Evolutionary conservation across 1,140 invertebrate genomes (phyloP), one percentile per base, ranked within the genome.

Genomic region (Daktulosphaira vitifoliae): DNA sequence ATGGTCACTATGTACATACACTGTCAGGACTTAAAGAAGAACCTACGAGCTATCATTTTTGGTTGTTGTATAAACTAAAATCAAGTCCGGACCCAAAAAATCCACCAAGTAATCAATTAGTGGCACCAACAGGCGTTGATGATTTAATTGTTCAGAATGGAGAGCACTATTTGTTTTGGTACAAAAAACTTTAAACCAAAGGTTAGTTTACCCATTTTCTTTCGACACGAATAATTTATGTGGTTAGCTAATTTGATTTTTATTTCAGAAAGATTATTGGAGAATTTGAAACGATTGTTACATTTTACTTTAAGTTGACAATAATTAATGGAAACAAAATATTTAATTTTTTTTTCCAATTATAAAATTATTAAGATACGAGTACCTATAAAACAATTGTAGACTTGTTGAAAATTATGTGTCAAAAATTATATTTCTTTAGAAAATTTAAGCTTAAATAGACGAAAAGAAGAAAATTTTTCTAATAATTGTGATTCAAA

Each of bases 81-180:
- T 81, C 85, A 65, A 76, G 84, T 44, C 89, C 89, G 1, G 86
- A 91, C 73, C 82, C 87, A 1, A 75, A 78, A 56, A 83, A 81
- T 71, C 86, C 88, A 26, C 89, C 89, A 50, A 85, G 85, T 59
- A 90, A 89, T 79, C 86, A 89, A 71, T 78, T 89, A 46, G 87
- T 91, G 39, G 86, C 88, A 38, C 87, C 88, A 68, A 87, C 87
- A 74, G 88, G 88, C 71, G 88, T 91, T 20, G 88, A 91, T 72
- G 88, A 90, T 71, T 75, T 90, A 66, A 78, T 87, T 68, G 86
- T 90, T 8, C 84, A 87, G 75, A 85, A 90, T 70, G 87, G 88
- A 3, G 87, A 91, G 72, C 84, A 89, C 72, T 90, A 89, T 73
- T 80, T 91, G 9, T 92, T 90, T 76, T 92, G 89, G 89, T 92